Base-by-base conservation (phyloP, 2,888 invertebrate species). In the Drosophila trichaetosa region DNA sequence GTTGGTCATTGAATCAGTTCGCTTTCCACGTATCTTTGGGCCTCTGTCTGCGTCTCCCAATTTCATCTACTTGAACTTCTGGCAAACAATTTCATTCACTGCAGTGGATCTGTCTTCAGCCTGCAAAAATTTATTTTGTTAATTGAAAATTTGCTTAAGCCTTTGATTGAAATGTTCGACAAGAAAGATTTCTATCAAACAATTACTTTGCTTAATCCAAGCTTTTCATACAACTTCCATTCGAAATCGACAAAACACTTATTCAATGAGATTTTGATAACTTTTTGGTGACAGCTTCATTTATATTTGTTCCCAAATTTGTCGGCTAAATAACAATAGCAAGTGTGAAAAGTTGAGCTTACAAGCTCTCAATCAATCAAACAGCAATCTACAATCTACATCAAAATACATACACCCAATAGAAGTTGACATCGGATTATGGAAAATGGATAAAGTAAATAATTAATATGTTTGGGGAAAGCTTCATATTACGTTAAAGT, bases 141-240 rank as follows among this genome's bases (percentile, higher is more conserved):
- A 70, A 77, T 75, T 79, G 59, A 74, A 77, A 74, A 63, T 77
- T 69, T 56, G 56, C 21, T 54, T 48, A 51, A 61, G 33, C 34
- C 57, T 61, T 46, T 24, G 40, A 60, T 38, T 34, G 24, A 38
- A 38, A 38, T 36, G 13, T 36, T n/a, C 11, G 27, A 29, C 27
- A n/a, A 27, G 27, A 56, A 38, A 16, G 24, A 24, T 46, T 16
- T 24, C 16, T 8, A 46, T 46, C 16, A 24, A 46, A 8, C 46
- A 46, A 46, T 46, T 24, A 16, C 16, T 24, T 46, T 16, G 8
- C 46, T 24, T 24, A 27, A 46, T 24, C 16, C 46, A 21, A 42
- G 42, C 42, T 42, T 42, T 42, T 42, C 6, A 1, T 24, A 24
- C 16, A 46, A 24, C 8, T 46, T 46, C 16, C 21, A 46, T 46